A percentile compares a stretch with the other conserved stretches of the same genome.
These are phyloP conservation scores for Cnemophilus loriae DNA, from an alignment of 2,113 vertebrate species.

Conservation along the genomic window DNA sequence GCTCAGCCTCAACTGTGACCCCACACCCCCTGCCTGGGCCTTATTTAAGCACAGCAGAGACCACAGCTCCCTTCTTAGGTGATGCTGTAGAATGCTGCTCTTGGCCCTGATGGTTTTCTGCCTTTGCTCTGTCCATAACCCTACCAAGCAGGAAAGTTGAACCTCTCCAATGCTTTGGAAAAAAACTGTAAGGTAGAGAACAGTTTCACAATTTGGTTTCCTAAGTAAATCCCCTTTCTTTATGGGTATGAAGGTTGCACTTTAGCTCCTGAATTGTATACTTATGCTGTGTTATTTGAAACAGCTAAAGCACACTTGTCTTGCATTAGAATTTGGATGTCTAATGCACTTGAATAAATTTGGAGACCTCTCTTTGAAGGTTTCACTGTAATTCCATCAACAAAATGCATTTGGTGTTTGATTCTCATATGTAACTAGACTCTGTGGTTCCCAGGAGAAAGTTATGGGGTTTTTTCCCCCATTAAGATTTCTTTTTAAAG, in stretches of 20 bases:
- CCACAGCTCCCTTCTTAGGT: fast-evolving
- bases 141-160: background rate
- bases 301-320: background rate
- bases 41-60: background rate
- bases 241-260: background rate
- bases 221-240: background rate
- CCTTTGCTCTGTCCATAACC: background rate
- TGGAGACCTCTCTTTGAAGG: background rate
- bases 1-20: background rate
- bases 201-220: background rate
- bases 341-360: background rate
- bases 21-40: fast-evolving
- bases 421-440: background rate
- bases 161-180: background rate
- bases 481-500: background rate
- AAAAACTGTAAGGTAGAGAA: background rate
- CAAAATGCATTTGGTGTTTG: background rate
- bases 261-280: background rate
- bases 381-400: background rate
- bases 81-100: background rate
- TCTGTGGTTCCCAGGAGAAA: background rate
- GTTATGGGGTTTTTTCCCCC: fast-evolving
- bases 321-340: background rate
- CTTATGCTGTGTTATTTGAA: background rate
- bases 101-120: background rate